Conservation (phyloP, 2,797 vertebrate species). For the Cheirogaleus major region DNA sequence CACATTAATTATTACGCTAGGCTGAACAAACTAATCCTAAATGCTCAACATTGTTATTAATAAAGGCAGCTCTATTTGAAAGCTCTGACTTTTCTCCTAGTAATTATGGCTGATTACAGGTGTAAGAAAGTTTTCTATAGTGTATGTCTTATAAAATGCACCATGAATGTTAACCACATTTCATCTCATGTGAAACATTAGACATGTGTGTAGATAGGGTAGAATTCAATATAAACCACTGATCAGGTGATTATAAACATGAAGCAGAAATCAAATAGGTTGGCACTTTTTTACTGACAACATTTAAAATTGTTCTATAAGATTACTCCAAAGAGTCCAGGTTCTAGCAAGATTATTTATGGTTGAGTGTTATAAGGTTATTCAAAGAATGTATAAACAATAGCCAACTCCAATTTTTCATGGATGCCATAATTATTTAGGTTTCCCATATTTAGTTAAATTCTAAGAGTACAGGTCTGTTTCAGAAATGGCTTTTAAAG, state of each 20-base stretch:
- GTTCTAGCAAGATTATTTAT: constrained; percentile 54
- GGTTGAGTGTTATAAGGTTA: constrained; percentile 12
- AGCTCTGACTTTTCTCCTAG: constrained; percentile 29
- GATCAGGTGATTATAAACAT: constrained; percentile 1
- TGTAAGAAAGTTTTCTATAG: constrained; percentile 41
- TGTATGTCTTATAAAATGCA: constrained; percentile 26
- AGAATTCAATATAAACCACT: constrained; percentile 16
- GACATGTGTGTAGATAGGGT: neutral
- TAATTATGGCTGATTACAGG: constrained; percentile 3
- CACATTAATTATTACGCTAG: constrained; percentile 42
- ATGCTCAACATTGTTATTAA: constrained; percentile 38
- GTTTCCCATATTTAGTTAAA: constrained; percentile 18
- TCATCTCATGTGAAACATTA: constrained; percentile 8
- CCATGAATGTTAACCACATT: neutral
- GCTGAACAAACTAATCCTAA: constrained; percentile 40
- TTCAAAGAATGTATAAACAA: constrained; percentile 43
- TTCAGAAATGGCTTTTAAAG: constrained; percentile 70
- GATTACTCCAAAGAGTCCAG: neutral
- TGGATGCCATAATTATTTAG: constrained; percentile 25
- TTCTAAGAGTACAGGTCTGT: constrained; percentile 17
- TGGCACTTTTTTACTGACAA: neutral
- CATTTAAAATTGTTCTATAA: neutral
- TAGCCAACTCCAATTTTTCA: constrained; percentile 30
- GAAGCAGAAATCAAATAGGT: constrained; percentile 47
- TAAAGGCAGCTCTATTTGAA: constrained; percentile 31